A percentile compares a stretch with the other conserved stretches of the same genome.
Conservation (phyloP, 53 echinoderm and acorn worm genomes). For the Henricia sp. region DNA sequence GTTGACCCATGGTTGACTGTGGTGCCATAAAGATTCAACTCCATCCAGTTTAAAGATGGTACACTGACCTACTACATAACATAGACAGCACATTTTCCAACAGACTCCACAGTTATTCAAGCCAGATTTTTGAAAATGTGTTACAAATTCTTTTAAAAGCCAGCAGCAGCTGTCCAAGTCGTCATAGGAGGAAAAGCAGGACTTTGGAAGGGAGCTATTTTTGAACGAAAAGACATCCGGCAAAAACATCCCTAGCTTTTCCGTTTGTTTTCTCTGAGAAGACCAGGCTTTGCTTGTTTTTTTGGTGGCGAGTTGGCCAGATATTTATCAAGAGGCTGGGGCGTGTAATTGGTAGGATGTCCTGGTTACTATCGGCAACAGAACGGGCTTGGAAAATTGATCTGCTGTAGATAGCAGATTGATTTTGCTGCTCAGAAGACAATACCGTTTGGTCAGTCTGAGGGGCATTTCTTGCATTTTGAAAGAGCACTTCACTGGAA, state of each 20-base stretch:
- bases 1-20: no score
- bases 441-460: no score
- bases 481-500: no score
- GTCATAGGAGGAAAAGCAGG: slow-evolving; percentile 45
- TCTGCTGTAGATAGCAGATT: no score
- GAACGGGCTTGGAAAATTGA: slow-evolving; percentile 5
- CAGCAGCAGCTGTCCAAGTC: background rate
- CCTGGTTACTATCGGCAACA: background rate
- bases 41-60: no score
- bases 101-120: background rate
- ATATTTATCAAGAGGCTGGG: background rate
- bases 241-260: slow-evolving; percentile 19
- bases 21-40: background rate
- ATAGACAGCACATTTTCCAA: background rate
- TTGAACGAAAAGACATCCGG: slow-evolving; percentile 4
- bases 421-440: no score
- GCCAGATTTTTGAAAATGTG: background rate
- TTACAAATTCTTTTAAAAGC: background rate
- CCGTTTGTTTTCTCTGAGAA: background rate
- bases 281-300: slow-evolving; percentile 29
- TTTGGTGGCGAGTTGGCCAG: background rate
- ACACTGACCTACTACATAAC: no score
- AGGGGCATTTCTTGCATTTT: no score
- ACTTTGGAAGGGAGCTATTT: slow-evolving; percentile 39
- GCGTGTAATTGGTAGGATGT: background rate